These are phyloP conservation scores for Tromatobia lineatoria DNA, from an alignment of 2,888 invertebrate genomes.

Conservation along the genomic window DNA sequence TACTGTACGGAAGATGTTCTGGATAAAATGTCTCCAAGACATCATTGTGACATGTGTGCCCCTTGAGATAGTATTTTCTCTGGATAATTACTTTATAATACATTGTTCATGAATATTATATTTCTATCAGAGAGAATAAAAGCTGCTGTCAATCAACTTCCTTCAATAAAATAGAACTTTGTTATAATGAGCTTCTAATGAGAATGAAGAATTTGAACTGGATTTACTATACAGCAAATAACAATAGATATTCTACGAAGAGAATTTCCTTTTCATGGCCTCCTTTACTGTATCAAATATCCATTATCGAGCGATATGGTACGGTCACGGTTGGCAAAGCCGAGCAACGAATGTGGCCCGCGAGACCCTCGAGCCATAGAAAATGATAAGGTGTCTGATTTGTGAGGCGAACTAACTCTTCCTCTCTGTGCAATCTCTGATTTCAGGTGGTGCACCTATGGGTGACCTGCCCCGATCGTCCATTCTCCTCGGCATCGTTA, in stretches of 20 bases:
- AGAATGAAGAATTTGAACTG: background rate
- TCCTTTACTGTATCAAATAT: constrained; percentile 45
- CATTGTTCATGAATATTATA: background rate
- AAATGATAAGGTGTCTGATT: constrained; percentile 66
- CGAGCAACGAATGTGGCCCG: constrained; percentile 50
- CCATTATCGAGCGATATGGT: constrained; percentile 30
- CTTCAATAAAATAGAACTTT: background rate
- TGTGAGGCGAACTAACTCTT: constrained; percentile 41
- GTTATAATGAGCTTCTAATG: background rate
- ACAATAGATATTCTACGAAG: constrained; percentile 2
- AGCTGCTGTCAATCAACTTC: background rate
- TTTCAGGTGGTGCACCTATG: constrained; percentile 62
- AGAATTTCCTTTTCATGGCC: constrained; percentile 18
- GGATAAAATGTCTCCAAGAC: too few relatives aligned
- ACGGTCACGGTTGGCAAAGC: constrained; percentile 17
- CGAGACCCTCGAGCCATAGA: constrained; percentile 53
- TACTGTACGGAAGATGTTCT: too few relatives aligned
- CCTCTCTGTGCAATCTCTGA: constrained; percentile 51
- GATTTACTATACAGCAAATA: background rate
- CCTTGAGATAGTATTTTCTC: background rate
- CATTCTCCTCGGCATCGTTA: constrained; percentile 60
- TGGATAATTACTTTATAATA: background rate
- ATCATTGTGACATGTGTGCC: too few relatives aligned
- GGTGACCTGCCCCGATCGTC: constrained; percentile 58
- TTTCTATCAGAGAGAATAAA: background rate